Conservation (phyloP, 2,888 invertebrate species). For the Amorpha juglandis region DNA sequence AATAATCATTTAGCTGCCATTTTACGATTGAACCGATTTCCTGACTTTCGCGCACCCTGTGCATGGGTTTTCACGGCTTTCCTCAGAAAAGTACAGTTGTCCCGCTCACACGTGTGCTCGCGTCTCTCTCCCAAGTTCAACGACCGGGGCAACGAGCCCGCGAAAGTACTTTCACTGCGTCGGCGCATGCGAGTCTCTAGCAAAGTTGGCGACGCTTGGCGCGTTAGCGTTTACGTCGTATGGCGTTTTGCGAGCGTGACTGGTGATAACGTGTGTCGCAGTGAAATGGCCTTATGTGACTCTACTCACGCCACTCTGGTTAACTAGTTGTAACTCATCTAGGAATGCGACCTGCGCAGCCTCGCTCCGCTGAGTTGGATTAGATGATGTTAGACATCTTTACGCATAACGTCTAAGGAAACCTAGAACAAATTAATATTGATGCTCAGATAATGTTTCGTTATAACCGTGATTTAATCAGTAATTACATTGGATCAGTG, state of each 20-base stretch:
- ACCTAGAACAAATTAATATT: constrained; percentile 31
- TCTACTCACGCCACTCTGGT: constrained; percentile 41
- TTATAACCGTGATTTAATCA: too few relatives aligned
- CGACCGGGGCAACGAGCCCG: constrained; percentile 82
- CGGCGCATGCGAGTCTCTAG: constrained; percentile 71
- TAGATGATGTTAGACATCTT: constrained; percentile 7
- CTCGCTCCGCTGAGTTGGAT: neutral
- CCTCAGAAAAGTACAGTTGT: constrained; percentile 67
- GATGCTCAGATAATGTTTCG: too few relatives aligned
- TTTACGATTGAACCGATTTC: constrained; percentile 71
- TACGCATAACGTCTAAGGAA: constrained; percentile 7
- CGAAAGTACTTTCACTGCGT: constrained; percentile 84
- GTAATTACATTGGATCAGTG: too few relatives aligned
- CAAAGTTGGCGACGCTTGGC: constrained; percentile 55
- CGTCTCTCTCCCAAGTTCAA: constrained; percentile 67
- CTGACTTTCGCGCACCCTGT: constrained; percentile 74
- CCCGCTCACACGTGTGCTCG: constrained; percentile 53
- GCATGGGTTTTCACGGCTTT: constrained; percentile 72
- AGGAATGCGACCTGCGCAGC: constrained; percentile 58
- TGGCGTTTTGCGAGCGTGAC: constrained; percentile 53
- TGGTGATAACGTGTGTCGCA: constrained; percentile 53
- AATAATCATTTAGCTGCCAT: constrained; percentile 26
- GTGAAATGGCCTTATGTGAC: constrained; percentile 62
- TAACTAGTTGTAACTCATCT: constrained; percentile 66
- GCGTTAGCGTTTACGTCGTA: constrained; percentile 64